Percentiles rank a stretch among this genome's conserved stretches.
Evolutionary conservation across 1,140 invertebrate genomes (phyloP).

Genomic region (Zaprionus kolodkinae): DNA sequence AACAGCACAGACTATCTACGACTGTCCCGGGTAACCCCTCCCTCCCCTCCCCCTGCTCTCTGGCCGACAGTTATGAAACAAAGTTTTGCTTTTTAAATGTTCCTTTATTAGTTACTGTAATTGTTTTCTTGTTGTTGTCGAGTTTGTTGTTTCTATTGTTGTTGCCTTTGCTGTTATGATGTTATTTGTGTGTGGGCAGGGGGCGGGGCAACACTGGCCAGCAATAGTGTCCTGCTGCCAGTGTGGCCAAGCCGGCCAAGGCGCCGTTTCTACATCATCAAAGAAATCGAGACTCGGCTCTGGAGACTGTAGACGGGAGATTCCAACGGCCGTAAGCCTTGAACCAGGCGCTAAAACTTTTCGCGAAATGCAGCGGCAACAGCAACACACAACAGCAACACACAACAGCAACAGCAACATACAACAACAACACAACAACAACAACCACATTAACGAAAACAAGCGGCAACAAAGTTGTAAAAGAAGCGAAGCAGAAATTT

Average conservation of each 20-base stretch:
- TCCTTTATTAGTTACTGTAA: slow-evolving; percentile 82
- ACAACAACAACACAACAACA: slow-evolving; percentile 39
- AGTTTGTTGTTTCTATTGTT: slow-evolving; percentile 58
- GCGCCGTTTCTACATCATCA: slow-evolving; percentile 54
- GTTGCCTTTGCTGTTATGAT: slow-evolving; percentile 38
- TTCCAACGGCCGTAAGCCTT: slow-evolving; percentile 48
- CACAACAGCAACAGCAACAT: slow-evolving; percentile 49
- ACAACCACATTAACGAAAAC: slow-evolving; percentile 52
- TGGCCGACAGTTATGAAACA: slow-evolving; percentile 46
- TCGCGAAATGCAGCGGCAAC: slow-evolving; percentile 65
- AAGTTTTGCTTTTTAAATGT: slow-evolving; percentile 83
- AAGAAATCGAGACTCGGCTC: slow-evolving; percentile 69
- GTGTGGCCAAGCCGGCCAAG: slow-evolving; percentile 32
- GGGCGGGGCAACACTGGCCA: slow-evolving; percentile 4
- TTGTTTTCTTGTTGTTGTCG: slow-evolving; percentile 69
- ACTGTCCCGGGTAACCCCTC: slow-evolving; percentile 1
- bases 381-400: slow-evolving; percentile 45
- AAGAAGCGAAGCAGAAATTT: slow-evolving; percentile 52
- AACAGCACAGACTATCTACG: slow-evolving; percentile 6
- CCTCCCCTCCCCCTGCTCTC: slow-evolving; percentile 4
- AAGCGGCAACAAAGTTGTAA: slow-evolving; percentile 39
- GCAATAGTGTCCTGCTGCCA: slow-evolving; percentile 46
- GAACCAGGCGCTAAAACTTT: slow-evolving; percentile 60
- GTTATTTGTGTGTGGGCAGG: not conserved
- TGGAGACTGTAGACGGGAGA: slow-evolving; percentile 26